Percentiles rank a stretch among this genome's conserved stretches.
phyloP scores from a whole-genome alignment of 1,140 invertebrate species.

The Drosophila fuyamai region DNA sequence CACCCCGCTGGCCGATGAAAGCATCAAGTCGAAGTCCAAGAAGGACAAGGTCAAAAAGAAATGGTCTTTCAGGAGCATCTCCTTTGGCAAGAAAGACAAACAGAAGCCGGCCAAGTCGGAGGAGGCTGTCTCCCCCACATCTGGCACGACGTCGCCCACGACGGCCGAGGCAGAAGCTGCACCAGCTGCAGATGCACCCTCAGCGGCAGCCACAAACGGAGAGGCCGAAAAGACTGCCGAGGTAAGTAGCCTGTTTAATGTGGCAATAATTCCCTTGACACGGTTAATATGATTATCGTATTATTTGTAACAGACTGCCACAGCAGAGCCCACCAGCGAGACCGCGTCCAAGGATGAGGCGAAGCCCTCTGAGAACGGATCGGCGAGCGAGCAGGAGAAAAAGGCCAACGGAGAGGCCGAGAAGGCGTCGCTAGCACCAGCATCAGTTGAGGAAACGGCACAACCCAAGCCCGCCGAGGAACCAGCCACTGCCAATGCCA shows the following conservation, averaged over 20 bases:
- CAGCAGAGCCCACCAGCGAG: slow-evolving; percentile 24
- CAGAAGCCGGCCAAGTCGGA: slow-evolving; percentile 89
- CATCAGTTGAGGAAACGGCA: slow-evolving; percentile 46
- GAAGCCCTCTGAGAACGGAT: slow-evolving; percentile 71
- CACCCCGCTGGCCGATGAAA: slow-evolving; percentile 86
- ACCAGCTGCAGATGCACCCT: slow-evolving; percentile 39
- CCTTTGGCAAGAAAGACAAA: slow-evolving; percentile 93
- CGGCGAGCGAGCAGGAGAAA: slow-evolving; percentile 62
- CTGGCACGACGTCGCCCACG: slow-evolving; percentile 42
- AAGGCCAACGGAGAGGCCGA: slow-evolving; percentile 65
- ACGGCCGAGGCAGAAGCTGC: slow-evolving; percentile 44
- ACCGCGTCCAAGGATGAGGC: slow-evolving; percentile 49
- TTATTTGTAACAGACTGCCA: slow-evolving; percentile 22
- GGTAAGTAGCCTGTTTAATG: slow-evolving; percentile 26
- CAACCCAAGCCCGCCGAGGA: slow-evolving; percentile 35
- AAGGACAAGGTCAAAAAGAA: slow-evolving; percentile 94
- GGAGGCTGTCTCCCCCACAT: slow-evolving; percentile 83
- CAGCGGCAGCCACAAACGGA: slow-evolving; percentile 62
- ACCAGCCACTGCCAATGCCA: slow-evolving; percentile 37
- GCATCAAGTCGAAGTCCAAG: slow-evolving; percentile 89
- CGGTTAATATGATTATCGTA: neutral
- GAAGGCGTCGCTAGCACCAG: slow-evolving; percentile 36
- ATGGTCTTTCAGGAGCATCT: slow-evolving; percentile 93
- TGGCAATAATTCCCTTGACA: too few relatives aligned
- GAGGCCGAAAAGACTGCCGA: slow-evolving; percentile 60